Conservation (phyloP, 2,113 vertebrate genomes). For the Campylomormyrus numenius region DNA sequence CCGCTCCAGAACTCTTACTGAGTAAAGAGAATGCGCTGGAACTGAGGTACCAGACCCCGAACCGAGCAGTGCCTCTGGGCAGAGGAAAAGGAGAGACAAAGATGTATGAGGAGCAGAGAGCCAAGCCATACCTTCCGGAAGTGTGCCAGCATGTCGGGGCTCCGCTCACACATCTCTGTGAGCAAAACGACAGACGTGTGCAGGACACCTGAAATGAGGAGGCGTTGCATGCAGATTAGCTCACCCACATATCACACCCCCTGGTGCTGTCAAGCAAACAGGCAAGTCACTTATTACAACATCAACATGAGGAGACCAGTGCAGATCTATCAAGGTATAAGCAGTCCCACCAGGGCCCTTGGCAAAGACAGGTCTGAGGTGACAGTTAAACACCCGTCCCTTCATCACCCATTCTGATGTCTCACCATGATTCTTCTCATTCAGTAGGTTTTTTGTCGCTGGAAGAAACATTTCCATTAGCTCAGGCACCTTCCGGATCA, state of each 20-base stretch:
- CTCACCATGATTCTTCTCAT: conserved; percentile 98
- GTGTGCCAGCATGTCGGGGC: conserved; percentile 95
- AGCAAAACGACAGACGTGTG: conserved; percentile 97
- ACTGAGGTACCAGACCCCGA: background rate
- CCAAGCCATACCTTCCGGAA: conserved; percentile 84
- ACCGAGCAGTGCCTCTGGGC: background rate
- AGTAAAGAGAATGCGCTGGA: background rate
- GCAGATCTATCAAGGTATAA: background rate
- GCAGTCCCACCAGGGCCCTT: background rate
- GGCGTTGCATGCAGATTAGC: background rate
- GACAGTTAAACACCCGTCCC: background rate
- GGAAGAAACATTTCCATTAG: conserved; percentile 99
- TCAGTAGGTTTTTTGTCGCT: conserved; percentile 97
- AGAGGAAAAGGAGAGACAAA: background rate
- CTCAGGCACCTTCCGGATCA: conserved; percentile 98
- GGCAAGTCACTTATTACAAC: background rate
- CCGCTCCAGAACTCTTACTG: background rate
- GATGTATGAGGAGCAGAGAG: background rate
- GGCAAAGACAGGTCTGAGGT: background rate
- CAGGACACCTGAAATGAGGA: conserved; percentile 76
- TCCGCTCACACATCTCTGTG: conserved; percentile 99
- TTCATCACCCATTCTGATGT: background rate
- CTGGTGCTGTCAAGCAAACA: background rate
- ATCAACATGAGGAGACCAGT: background rate
- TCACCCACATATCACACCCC: background rate